Evolutionary conservation across 2,888 invertebrate species (phyloP).

Genomic region (Seladonia tumulorum): DNA sequence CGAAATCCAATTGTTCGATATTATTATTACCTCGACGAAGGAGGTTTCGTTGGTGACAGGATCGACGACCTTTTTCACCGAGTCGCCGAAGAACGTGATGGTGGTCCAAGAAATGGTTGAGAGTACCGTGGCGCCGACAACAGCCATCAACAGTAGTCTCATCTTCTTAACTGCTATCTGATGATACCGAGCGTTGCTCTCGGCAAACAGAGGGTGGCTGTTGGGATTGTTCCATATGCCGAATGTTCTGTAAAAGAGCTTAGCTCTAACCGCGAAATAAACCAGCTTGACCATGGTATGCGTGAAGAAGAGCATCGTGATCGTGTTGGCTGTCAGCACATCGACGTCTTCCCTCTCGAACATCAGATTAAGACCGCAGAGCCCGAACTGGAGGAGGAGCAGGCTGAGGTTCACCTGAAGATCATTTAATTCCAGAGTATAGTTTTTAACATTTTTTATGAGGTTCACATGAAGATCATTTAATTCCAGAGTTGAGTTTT

Average conservation of each 20-base stretch:
- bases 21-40: constrained; percentile 85
- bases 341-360: constrained; percentile 91
- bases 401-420: constrained; percentile 86
- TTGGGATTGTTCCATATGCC: constrained; percentile 94
- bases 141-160: constrained; percentile 89
- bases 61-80: constrained; percentile 88
- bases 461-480: constrained; percentile 85
- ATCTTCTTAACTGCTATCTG: constrained; percentile 90
- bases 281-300: constrained; percentile 91
- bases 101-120: constrained; percentile 90
- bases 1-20: background rate
- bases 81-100: constrained; percentile 92
- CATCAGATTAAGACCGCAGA: constrained; percentile 89
- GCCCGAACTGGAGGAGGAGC: constrained; percentile 87
- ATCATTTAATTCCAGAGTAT: background rate
- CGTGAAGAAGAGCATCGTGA: constrained; percentile 92
- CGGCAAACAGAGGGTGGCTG: constrained; percentile 93
- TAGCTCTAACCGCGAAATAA: constrained; percentile 90
- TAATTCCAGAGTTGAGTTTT: background rate
- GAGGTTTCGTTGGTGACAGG: constrained; percentile 90
- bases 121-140: constrained; percentile 87
- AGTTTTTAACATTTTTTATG: background rate
- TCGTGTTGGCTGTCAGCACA: constrained; percentile 90
- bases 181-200: constrained; percentile 92
- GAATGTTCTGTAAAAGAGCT: constrained; percentile 91